Conservation (phyloP, 2,113 vertebrate genomes). For the Otocyon megalotis region DNA sequence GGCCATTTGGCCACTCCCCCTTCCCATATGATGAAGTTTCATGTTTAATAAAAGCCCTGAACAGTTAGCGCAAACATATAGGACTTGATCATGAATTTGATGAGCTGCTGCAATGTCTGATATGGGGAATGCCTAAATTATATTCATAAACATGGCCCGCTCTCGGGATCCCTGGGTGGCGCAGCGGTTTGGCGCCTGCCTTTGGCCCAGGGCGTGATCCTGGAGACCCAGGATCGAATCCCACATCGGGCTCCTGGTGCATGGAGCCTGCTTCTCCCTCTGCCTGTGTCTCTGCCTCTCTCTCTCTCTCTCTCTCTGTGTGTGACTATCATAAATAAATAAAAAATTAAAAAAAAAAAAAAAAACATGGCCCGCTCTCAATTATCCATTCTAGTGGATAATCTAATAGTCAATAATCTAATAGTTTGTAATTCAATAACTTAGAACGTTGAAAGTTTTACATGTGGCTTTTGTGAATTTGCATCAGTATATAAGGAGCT, state of each 20-base stretch:
- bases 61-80: neutral
- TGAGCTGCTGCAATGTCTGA: neutral
- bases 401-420: conserved; percentile 64
- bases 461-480: conserved; percentile 68
- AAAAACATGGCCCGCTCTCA: conserved; percentile 7
- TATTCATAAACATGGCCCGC: neutral
- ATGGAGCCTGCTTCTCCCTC: no score
- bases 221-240: no score
- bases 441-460: conserved; percentile 48
- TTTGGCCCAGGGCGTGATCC: no score
- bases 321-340: no score
- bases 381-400: conserved; percentile 18
- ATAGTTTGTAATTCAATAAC: conserved; percentile 51
- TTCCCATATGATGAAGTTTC: neutral
- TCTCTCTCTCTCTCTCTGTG: no score
- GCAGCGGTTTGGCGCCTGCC: no score
- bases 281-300: no score
- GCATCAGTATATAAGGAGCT: neutral
- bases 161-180: no score
- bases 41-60: conserved; percentile 54
- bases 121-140: neutral
- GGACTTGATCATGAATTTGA: neutral
- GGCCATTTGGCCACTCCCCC: neutral
- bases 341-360: no score
- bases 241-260: no score